Percentiles rank a stretch among this genome's conserved stretches.
Conservation (phyloP, 2,113 vertebrate genomes). For the Paratilapia polleni region DNA sequence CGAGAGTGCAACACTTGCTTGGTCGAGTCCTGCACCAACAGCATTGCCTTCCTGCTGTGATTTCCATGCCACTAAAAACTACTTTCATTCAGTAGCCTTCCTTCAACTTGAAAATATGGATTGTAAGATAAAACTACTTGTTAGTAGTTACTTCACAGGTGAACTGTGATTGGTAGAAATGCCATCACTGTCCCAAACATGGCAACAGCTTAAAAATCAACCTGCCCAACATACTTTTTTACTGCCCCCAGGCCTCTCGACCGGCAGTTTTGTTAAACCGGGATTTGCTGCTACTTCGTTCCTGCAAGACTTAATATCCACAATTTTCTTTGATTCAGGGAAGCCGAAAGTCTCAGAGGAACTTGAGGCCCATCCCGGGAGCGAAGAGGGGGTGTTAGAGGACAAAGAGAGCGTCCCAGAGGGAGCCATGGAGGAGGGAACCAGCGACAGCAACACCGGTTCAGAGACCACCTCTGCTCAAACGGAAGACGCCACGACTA, state of each 20-base stretch:
- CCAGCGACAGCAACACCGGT: slow-evolving; percentile 80
- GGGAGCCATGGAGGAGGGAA: slow-evolving; percentile 76
- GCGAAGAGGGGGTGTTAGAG: slow-evolving; percentile 66
- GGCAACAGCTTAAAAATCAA: neutral
- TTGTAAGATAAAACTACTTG: too few species aligned
- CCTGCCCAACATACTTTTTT: neutral
- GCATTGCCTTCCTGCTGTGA: neutral
- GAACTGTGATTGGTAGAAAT: neutral
- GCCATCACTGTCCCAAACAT: rapidly evolving
- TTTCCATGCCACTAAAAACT: neutral
- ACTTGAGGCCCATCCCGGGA: slow-evolving; percentile 56
- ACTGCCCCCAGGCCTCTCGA: too few species aligned
- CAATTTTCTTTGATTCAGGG: slow-evolving; percentile 20
- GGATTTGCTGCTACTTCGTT: neutral
- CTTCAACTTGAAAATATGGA: neutral
- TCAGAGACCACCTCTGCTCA: slow-evolving; percentile 78
- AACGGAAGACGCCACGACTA: slow-evolving; percentile 67
- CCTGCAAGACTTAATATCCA: neutral
- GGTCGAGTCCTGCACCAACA: neutral
- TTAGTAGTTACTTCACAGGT: neutral
- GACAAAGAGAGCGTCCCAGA: slow-evolving; percentile 77
- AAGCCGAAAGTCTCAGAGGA: slow-evolving; percentile 71
- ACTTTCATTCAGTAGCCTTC: neutral
- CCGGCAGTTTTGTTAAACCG: too few species aligned
- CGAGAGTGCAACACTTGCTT: neutral